Percentiles rank a stretch among this genome's conserved stretches.
phyloP scores from a whole-genome alignment of 1,140 invertebrate genomes.

The Ceratoteleas bidentatus region DNA sequence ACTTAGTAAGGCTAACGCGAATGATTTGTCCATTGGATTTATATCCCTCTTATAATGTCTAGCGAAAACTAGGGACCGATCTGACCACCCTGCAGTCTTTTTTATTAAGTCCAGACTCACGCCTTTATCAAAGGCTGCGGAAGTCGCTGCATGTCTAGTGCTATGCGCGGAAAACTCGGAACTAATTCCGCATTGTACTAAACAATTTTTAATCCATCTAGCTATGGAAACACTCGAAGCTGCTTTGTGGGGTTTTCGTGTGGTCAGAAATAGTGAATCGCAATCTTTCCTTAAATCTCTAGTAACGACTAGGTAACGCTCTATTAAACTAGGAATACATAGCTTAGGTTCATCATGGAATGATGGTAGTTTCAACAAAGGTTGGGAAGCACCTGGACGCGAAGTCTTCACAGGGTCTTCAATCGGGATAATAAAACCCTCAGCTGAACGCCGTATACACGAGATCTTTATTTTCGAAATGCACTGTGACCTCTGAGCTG shows the following conservation, averaged over 20 bases:
- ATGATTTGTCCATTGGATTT: background rate
- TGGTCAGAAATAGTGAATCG: background rate
- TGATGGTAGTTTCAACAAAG: background rate
- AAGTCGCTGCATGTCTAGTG: slow-evolving; percentile 9
- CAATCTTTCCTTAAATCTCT: background rate
- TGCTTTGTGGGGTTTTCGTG: background rate
- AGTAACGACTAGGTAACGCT: background rate
- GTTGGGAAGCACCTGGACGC: background rate
- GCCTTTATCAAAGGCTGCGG: background rate
- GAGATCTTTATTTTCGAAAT: slow-evolving; percentile 1
- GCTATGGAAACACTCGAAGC: background rate
- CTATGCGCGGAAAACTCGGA: background rate
- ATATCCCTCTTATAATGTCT: slow-evolving; percentile 9
- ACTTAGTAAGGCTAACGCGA: background rate
- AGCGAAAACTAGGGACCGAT: background rate
- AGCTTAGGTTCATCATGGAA: background rate
- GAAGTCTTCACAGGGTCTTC: background rate
- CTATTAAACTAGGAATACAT: background rate
- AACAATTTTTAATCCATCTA: slow-evolving; percentile 1
- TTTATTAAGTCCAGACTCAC: background rate
- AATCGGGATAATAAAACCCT: background rate
- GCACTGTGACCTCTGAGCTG: slow-evolving; percentile 3
- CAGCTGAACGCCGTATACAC: background rate
- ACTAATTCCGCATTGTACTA: background rate
- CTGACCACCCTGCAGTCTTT: slow-evolving; percentile 2